Conservation (phyloP, 2,888 invertebrate species). For the Coenonympha arcania region DNA sequence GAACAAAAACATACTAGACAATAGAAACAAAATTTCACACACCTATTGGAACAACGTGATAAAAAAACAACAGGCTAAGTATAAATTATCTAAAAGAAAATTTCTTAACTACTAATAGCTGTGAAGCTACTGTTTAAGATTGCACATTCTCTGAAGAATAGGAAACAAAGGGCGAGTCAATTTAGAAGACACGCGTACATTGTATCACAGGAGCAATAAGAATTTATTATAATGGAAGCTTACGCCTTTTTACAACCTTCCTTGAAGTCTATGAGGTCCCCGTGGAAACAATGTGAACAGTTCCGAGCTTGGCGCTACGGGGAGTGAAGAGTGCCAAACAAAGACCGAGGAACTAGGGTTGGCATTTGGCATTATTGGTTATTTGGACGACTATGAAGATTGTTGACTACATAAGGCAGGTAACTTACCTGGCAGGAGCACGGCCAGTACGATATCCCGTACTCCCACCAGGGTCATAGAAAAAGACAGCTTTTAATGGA, state of each 20-base stretch:
- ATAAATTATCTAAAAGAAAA: neutral
- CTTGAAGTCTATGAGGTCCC: constrained; percentile 40
- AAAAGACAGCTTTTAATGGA: too few species aligned
- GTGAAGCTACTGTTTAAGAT: constrained; percentile 19
- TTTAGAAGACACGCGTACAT: constrained; percentile 36
- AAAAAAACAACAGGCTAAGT: neutral
- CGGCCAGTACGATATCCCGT: too few species aligned
- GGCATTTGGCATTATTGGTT: too few species aligned
- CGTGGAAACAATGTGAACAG: constrained; percentile 34
- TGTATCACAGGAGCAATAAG: constrained; percentile 45
- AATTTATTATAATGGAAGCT: constrained; percentile 43
- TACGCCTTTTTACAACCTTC: constrained; percentile 41
- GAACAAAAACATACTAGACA: neutral
- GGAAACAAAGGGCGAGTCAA: constrained; percentile 28
- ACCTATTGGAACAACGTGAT: neutral
- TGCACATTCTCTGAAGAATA: constrained; percentile 12
- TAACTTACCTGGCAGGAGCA: too few species aligned
- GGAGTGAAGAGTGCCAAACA: constrained; percentile 34
- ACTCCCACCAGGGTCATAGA: too few species aligned
- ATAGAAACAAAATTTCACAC: constrained; percentile 10
- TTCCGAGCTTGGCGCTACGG: constrained; percentile 30
- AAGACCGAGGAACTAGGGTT: constrained; percentile 20
- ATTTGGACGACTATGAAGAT: too few species aligned
- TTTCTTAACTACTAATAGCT: constrained; percentile 9
- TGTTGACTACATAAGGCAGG: too few species aligned